A percentile compares a stretch with the other conserved stretches of the same genome.
Conservation (phyloP, 2,113 vertebrate species). For the Xenopus laevis region DNA sequence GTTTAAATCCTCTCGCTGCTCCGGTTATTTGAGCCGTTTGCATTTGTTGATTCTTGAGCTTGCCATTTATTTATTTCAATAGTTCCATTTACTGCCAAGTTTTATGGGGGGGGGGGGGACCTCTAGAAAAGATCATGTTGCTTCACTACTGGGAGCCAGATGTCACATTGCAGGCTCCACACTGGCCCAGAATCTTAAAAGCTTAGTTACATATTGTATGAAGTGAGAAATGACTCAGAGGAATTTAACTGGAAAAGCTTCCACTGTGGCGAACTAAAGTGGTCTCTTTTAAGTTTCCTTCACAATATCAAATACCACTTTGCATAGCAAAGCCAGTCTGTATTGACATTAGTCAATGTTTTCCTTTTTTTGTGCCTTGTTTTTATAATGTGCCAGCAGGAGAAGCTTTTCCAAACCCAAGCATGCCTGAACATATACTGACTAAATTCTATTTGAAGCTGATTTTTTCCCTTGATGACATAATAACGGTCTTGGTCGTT, state of each 20-base stretch:
- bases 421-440: conserved; percentile 44
- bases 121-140: conserved; percentile 37
- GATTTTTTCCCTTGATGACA: conserved; percentile 5
- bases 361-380: conserved; percentile 40
- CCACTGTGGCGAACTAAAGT: conserved; percentile 23
- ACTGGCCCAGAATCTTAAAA: conserved; percentile 22
- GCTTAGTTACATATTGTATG: conserved; percentile 44
- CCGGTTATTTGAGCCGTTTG: conserved; percentile 49
- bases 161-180: conserved; percentile 41
- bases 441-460: conserved; percentile 45
- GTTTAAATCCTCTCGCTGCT: conserved; percentile 50
- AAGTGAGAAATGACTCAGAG: conserved; percentile 38
- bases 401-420: conserved; percentile 46
- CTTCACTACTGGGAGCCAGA: conserved; percentile 47
- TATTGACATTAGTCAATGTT: conserved; percentile 33
- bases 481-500: conserved; percentile 8
- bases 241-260: conserved; percentile 43
- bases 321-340: conserved; percentile 26
- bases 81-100: conserved; percentile 47
- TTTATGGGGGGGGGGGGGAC: conserved; percentile 16
- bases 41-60: conserved; percentile 50
- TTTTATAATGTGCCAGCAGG: conserved; percentile 46
- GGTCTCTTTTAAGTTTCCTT: conserved; percentile 32
- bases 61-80: conserved; percentile 26
- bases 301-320: conserved; percentile 29